Conservation (phyloP, 2,797 vertebrate genomes). For the Leptodactylus fallax region DNA sequence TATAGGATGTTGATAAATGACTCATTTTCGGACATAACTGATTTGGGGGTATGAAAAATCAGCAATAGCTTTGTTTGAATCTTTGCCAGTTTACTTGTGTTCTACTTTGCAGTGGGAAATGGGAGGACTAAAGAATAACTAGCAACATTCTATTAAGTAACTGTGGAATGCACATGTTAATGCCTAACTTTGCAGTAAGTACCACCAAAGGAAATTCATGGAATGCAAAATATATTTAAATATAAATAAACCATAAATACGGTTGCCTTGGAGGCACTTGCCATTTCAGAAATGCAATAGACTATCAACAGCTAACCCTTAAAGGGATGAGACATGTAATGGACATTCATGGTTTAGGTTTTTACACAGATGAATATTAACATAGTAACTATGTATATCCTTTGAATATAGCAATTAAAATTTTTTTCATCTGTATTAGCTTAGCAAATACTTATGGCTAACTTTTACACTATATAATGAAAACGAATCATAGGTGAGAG, state of each 20-base stretch:
- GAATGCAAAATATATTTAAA: not conserved
- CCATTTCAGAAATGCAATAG: not conserved
- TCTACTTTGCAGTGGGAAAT: not conserved
- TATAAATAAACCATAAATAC: not conserved
- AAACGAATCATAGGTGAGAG: no score
- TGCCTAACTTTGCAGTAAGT: not conserved
- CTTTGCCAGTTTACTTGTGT: not conserved
- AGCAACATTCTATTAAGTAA: not conserved
- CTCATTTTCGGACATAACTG: not conserved
- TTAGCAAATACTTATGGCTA: no score
- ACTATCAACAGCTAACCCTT: not conserved
- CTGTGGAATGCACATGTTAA: slow-evolving; percentile 14
- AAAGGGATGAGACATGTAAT: not conserved
- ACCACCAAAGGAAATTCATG: not conserved
- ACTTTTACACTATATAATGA: no score
- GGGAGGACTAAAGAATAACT: not conserved
- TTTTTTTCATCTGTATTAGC: no score
- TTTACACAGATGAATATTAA: no score
- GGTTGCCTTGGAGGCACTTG: no score
- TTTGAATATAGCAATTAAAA: no score
- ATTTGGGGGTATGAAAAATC: not conserved
- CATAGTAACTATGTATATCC: no score
- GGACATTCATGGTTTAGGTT: not conserved
- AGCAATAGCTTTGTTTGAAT: not conserved
- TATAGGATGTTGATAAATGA: not conserved